Conservation (phyloP, 1,140 invertebrate genomes). For the Andrena cerasifolii region DNA sequence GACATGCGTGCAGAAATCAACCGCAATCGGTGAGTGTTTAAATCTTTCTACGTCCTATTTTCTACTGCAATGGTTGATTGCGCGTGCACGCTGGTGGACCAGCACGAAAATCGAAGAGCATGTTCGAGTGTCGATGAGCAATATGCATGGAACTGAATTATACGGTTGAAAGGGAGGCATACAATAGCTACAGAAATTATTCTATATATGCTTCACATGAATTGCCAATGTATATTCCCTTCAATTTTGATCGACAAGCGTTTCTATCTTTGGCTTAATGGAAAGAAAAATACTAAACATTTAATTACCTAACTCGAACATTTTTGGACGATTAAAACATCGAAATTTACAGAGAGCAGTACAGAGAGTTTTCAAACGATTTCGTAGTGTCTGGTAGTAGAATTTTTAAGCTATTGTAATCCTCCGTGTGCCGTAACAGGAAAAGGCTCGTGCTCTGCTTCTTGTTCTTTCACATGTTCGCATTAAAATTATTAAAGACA, state of each 20-base stretch:
- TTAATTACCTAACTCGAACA: neutral
- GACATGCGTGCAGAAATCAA: constrained; percentile 72
- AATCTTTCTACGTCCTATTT: neutral
- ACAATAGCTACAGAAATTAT: neutral
- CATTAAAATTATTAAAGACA: too few relatives aligned
- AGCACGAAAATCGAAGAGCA: constrained; percentile 24
- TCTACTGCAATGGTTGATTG: constrained; percentile 23
- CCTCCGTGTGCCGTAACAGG: neutral
- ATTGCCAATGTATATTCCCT: neutral
- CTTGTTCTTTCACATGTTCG: neutral
- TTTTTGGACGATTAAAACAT: neutral
- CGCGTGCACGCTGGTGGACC: neutral
- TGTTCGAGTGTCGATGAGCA: neutral
- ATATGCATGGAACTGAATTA: constrained; percentile 13
- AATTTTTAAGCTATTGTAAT: constrained; percentile 27
- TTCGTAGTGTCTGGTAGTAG: neutral
- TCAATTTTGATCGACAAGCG: neutral
- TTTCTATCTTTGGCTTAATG: neutral
- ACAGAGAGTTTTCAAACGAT: neutral
- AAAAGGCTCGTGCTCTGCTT: neutral
- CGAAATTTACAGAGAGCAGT: neutral
- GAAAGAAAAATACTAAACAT: neutral
- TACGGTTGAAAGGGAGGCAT: neutral
- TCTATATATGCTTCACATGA: neutral
- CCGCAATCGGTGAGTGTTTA: constrained; percentile 73